Evolutionary conservation across 2,888 invertebrate species (phyloP).

Genomic region (Sminthurides aquaticus): DNA sequence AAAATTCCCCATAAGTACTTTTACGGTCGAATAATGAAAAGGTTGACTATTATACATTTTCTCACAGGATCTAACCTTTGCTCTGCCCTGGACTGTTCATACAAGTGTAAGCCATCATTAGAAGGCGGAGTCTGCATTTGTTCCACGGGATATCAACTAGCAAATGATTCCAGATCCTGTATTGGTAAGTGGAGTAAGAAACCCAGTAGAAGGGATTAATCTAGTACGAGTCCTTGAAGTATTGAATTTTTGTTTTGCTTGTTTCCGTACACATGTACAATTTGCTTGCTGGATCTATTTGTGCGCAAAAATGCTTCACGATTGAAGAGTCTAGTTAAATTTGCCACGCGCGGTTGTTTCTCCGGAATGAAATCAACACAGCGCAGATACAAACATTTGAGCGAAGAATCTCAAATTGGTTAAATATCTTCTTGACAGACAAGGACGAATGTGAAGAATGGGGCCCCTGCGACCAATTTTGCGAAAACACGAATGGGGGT

Average conservation of each 20-base stretch:
- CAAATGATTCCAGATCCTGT: conserved; percentile 76
- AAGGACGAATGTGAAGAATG: conserved; percentile 84
- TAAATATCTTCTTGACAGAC: too few relatives aligned
- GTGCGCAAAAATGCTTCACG: too few relatives aligned
- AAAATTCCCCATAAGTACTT: background rate
- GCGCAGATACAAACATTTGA: too few relatives aligned
- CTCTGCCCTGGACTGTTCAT: conserved; percentile 75
- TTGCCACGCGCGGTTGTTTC: too few relatives aligned
- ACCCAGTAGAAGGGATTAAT: too few relatives aligned
- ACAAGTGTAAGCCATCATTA: conserved; percentile 83
- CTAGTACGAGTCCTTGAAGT: too few relatives aligned
- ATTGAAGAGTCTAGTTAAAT: too few relatives aligned
- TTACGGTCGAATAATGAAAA: background rate
- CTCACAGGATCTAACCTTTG: conserved; percentile 66
- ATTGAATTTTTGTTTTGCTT: too few relatives aligned
- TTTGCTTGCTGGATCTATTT: too few relatives aligned
- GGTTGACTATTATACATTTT: background rate
- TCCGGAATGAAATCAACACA: too few relatives aligned
- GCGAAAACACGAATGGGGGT: conserved; percentile 74
- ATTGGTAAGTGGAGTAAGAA: conserved; percentile 51
- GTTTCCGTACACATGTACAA: too few relatives aligned
- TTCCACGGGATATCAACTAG: conserved; percentile 72
- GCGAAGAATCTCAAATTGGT: too few relatives aligned
- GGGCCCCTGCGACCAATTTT: conserved; percentile 92
- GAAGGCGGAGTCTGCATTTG: conserved; percentile 86